Base-by-base conservation (phyloP, 2,797 vertebrate species). In the Leontocebus nigricollis region DNA sequence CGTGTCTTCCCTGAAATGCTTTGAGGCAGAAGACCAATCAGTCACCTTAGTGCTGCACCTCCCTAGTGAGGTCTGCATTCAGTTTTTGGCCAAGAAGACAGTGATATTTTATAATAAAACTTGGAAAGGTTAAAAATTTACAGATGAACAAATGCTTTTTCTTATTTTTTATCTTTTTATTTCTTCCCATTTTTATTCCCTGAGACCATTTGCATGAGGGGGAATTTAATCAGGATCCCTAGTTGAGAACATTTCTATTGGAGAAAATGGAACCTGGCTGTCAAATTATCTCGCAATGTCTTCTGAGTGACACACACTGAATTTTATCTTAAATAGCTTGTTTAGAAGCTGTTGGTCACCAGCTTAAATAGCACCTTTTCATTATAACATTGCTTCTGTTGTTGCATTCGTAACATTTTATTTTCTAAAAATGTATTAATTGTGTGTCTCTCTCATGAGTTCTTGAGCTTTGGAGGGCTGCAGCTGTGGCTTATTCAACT, bases 61-160 rank as follows among this genome's bases (percentile, higher is more conserved):
- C 82, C 59, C 80, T 96, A 52, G 33, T 87, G 96, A 72, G 67
- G 55, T 88, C 82, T 72, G 81, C 88, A 33, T 92, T 98, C 92
- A 61, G 67, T 55, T 80, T 97, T 22, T 94, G 89, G 48, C 91
- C 82, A 79, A 97, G 90, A 95, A 82, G 33, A 77, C 88, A 70
- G 93, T 97, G 97, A 88, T 96, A 79, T 97, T 97, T 98, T 95
- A 97, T 80, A 86, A 94, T 79, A 96, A 96, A 97, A 75, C 44
- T 19, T 89, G 72, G 94, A 98, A 97, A 95, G 80, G 19, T 77
- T 83, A 82, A 61, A 90, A 94, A 41, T 46, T 93, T 50, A 80
- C 30, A 96, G 94, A 91, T 95, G 94, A 84, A 91, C 96, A 44
- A 64, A n/a, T 87, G 33, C 6, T 57, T 89, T 57, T 82, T 48